Base-by-base conservation (phyloP, 2,797 vertebrate genomes). In the Rhinoraja longicauda region DNA sequence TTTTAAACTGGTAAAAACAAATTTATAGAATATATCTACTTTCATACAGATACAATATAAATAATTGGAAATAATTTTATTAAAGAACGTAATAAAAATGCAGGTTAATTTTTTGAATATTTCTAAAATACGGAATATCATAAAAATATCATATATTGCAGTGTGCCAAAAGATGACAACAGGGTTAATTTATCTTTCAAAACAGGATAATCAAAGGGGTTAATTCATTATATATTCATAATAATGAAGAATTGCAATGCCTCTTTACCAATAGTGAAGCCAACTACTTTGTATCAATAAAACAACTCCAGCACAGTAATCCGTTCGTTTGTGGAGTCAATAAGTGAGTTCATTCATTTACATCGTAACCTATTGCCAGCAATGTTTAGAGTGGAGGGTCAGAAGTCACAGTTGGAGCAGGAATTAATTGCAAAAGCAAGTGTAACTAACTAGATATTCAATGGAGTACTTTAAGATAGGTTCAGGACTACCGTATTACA, bases 381-480 rank as follows among this genome's bases (percentile, higher is more conserved):
- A 94, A 95, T 88, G 76, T 95, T 95, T 94, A 94, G 96, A 94
- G 94, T 94, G 93, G 93, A 92, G 94, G 95, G 93, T 94, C 93
- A 94, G 94, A 95, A 96, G 94, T 88, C 94, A 95, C 94, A 93
- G 0, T 93, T 67, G 93, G 21, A 70, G 94, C 94, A 95, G 94
- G 95, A 94, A 95, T 96, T 96, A 95, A 95, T 94, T 94, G 94
- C 94, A 94, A 94, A 94, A 94, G 94, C 94, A 93, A 93, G 95
- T 93, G 95, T 93, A 94, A 95, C 94, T 59, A 95, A 95, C 96
- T 94, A 94, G 95, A 95, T 95, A 95, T 94, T 94, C 4, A 86
- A n/a, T 6, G 5, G 57, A 62, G 82, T 62, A 62, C 19, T 86
- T 62, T 15, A n/a, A 59, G 57, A 86, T 86, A 86, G 86, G 57